Conservation (phyloP, 2,797 vertebrate species). For the Dendrocincla tyrannina region DNA sequence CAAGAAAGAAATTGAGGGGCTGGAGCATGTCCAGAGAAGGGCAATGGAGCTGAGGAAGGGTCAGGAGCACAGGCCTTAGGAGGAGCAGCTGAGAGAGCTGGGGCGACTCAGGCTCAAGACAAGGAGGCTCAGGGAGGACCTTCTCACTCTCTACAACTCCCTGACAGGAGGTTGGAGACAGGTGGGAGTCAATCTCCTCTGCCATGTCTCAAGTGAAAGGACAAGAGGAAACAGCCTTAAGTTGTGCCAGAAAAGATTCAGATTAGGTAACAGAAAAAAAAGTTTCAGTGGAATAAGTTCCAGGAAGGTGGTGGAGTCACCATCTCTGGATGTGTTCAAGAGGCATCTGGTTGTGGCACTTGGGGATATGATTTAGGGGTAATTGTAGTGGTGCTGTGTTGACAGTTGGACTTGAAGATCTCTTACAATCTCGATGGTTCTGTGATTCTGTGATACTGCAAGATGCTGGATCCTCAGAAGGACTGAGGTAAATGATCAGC, state of each 20-base stretch:
- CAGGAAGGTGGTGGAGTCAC: not conserved
- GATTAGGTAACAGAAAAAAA: not conserved
- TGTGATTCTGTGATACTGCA: not conserved
- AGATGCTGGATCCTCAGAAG: not conserved
- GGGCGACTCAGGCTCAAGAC: not conserved
- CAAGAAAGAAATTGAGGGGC: not conserved
- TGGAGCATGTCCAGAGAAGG: not conserved
- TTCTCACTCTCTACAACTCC: not conserved
- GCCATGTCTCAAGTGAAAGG: not conserved
- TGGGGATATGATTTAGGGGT: not conserved
- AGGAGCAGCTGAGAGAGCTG: not conserved
- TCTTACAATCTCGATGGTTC: not conserved
- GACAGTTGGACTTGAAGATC: not conserved
- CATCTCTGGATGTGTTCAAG: not conserved
- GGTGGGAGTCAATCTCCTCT: not conserved
- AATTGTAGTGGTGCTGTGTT: not conserved
- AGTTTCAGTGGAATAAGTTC: not conserved
- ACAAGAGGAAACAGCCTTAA: not conserved
- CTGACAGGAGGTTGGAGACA: not conserved
- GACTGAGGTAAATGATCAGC: not conserved
- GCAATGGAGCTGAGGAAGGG: not conserved
- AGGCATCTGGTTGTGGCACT: not conserved
- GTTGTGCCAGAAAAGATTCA: not conserved
- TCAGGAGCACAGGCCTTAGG: not conserved
- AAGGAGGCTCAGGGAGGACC: not conserved